phyloP scores from a whole-genome alignment of 2,888 invertebrate genomes.

The Leucoma salicis region DNA sequence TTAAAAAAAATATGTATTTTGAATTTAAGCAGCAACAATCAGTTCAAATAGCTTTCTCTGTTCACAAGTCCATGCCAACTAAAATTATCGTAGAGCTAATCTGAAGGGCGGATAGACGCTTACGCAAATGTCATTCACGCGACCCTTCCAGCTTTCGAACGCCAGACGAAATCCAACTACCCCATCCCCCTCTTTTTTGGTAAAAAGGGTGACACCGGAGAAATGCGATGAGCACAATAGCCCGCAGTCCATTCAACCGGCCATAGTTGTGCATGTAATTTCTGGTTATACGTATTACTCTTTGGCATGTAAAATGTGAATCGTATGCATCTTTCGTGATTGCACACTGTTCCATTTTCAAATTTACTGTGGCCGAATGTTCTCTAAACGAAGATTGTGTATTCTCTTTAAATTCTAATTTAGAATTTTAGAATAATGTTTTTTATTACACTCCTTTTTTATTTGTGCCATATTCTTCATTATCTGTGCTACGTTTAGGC shows the following conservation, averaged over 20 bases:
- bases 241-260: slow-evolving; percentile 35
- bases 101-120: slow-evolving; percentile 63
- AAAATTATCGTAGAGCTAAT: slow-evolving; percentile 57
- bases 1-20: no score
- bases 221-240: slow-evolving; percentile 19
- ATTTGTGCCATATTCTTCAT: no score
- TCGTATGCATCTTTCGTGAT: slow-evolving; percentile 57
- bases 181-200: slow-evolving; percentile 20
- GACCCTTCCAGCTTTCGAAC: slow-evolving; percentile 53
- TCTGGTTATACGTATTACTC: no score
- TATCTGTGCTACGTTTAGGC: no score
- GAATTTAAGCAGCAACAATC: neutral
- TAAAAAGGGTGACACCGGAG: slow-evolving; percentile 29
- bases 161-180: slow-evolving; percentile 40
- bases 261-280: slow-evolving; percentile 53
- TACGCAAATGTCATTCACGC: slow-evolving; percentile 71
- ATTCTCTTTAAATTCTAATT: slow-evolving; percentile 22
- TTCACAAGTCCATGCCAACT: slow-evolving; percentile 40
- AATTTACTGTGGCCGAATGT: slow-evolving; percentile 47
- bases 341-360: slow-evolving; percentile 58
- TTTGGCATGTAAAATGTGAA: slow-evolving; percentile 54
- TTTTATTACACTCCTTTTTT: no score
- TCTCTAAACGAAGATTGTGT: slow-evolving; percentile 29
- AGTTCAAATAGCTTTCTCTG: slow-evolving; percentile 22
- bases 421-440: no score